Percentiles rank a stretch among this genome's conserved stretches.
phyloP scores from a whole-genome alignment of 2,888 invertebrate species.

The Clitarchus hookeri region DNA sequence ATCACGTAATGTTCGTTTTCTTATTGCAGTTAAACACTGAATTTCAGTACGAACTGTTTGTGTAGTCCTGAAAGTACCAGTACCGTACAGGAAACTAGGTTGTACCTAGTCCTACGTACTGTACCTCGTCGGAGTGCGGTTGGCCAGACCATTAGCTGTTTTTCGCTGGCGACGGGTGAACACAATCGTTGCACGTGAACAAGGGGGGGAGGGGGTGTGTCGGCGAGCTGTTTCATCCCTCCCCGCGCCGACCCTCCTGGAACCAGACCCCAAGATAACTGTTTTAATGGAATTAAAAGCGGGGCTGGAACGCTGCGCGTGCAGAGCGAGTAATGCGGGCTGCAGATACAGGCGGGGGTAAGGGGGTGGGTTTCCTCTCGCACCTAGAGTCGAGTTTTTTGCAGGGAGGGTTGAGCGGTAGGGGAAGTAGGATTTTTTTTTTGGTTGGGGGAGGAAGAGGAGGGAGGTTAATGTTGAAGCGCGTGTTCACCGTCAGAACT shows the following conservation, averaged over 20 bases:
- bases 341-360: neutral
- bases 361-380: neutral
- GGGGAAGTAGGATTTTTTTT: neutral
- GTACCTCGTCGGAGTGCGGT: too few species aligned
- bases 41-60: too few species aligned
- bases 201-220: neutral
- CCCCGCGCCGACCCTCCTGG: neutral
- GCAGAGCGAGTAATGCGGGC: constrained; percentile 26
- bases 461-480: neutral
- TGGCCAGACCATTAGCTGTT: neutral
- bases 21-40: too few species aligned
- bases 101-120: too few species aligned
- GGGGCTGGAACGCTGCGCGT: neutral
- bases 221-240: neutral
- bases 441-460: too few species aligned
- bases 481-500: neutral
- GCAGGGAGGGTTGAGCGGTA: neutral
- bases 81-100: too few species aligned
- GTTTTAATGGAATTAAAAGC: constrained; percentile 32
- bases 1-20: too few species aligned
- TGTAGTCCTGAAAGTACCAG: too few species aligned
- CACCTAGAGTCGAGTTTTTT: neutral
- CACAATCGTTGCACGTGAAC: neutral
- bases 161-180: neutral
- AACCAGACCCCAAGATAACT: constrained; percentile 28